Percentiles rank a stretch among this genome's conserved stretches.
phyloP scores from a whole-genome alignment of 2,797 vertebrate genomes.

The Chaetophractus vellerosus region DNA sequence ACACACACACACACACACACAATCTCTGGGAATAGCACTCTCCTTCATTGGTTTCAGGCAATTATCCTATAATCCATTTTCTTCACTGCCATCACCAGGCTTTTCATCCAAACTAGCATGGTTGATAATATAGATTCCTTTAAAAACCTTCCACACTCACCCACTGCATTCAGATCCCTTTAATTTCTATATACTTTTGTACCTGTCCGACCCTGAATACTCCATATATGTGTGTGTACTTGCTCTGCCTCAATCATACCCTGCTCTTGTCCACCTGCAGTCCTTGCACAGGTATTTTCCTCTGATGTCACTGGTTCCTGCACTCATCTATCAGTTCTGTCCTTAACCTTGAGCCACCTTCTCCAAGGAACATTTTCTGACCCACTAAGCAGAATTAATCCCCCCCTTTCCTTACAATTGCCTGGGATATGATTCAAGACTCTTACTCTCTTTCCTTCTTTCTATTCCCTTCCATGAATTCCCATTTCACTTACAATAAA shows the following conservation, averaged over 20 bases:
- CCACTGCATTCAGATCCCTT: background rate
- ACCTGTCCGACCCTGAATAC: background rate
- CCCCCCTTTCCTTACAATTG: background rate
- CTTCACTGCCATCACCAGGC: background rate
- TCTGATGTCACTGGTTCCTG: background rate
- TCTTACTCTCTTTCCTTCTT: background rate
- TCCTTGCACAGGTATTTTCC: background rate
- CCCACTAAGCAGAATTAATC: background rate
- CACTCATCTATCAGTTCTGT: background rate
- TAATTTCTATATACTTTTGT: background rate
- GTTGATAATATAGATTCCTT: background rate
- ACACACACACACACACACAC: too few species aligned
- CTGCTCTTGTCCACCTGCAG: background rate
- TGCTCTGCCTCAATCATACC: background rate
- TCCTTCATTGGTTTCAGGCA: background rate
- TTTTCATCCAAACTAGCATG: background rate
- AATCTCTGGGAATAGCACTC: background rate
- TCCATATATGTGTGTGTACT: background rate
- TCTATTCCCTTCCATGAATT: background rate
- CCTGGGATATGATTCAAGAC: background rate
- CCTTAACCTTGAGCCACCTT: background rate
- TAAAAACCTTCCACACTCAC: background rate
- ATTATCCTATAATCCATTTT: background rate
- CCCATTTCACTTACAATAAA: constrained; percentile 32
- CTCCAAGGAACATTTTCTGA: background rate